Conservation (phyloP, 2,113 vertebrate species). For the Lethenteron camtschaticum region DNA sequence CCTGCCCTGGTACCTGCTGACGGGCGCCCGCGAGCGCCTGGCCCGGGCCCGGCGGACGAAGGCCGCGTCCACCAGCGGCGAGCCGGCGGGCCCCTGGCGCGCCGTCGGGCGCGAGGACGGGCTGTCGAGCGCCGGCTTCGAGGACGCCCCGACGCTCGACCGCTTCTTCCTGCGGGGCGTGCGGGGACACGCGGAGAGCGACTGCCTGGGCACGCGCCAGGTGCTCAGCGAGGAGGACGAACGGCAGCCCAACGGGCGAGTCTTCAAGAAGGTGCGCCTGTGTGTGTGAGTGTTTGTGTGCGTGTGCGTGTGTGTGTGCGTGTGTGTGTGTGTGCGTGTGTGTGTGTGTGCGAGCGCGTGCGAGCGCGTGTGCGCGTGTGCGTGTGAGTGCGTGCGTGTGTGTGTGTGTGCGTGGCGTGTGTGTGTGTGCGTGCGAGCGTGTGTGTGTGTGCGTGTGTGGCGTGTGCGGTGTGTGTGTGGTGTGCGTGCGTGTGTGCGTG, state of each 20-base stretch:
- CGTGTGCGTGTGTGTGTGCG: neutral
- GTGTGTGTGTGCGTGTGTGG: too few species aligned
- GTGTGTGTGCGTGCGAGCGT: too few species aligned
- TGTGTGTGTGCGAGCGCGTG: neutral
- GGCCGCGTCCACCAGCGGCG: slow-evolving; percentile 32
- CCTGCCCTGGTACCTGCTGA: slow-evolving; percentile 43
- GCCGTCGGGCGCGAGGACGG: slow-evolving; percentile 47
- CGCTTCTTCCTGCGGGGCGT: slow-evolving; percentile 61
- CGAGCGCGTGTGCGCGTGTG: neutral
- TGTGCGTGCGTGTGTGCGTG: too few species aligned
- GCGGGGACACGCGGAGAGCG: slow-evolving; percentile 34
- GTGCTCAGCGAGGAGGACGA: slow-evolving; percentile 69
- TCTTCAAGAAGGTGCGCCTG: neutral
- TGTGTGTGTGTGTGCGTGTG: neutral
- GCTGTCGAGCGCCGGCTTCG: slow-evolving; percentile 50
- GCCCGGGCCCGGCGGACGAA: slow-evolving; percentile 39
- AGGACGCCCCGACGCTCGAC: slow-evolving; percentile 63
- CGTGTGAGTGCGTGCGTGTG: neutral
- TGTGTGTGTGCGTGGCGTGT: too few species aligned
- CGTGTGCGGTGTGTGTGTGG: too few species aligned
- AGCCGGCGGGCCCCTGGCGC: slow-evolving; percentile 59
- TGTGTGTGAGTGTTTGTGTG: neutral
- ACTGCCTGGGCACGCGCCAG: slow-evolving; percentile 65
- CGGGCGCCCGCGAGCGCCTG: slow-evolving; percentile 34
- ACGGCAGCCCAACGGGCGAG: slow-evolving; percentile 33